Base-by-base conservation (phyloP, 2,797 vertebrate species). In the Gymnodraco acuticeps region DNA sequence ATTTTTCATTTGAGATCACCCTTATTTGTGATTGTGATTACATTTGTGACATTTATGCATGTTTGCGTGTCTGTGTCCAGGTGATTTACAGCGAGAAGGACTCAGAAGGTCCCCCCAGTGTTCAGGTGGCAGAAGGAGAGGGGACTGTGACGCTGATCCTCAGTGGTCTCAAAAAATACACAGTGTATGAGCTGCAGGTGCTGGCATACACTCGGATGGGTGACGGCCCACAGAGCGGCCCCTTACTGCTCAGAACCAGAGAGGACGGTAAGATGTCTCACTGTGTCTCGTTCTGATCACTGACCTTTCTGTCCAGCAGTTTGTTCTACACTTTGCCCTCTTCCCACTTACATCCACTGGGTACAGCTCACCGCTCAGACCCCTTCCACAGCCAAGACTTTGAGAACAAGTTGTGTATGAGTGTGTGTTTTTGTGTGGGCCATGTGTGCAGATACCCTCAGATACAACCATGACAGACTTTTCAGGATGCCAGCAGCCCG, bases 151-250 rank as follows among this genome's bases (percentile, higher is more conserved):
- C 96, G 0, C 91, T 93, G 31, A 90, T 98, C 52, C 94, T 99
- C 2, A 87, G 94, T 0, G 89, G 81, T 13, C 94, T 99, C 67
- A 91, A 95, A 15, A 97, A 97, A 58, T 98, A 95, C 0, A 92
- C 95, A 0, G 86, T 95, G n/a, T 98, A 98, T 0, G 87, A 95
- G 88, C 95, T 99, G 55, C 96, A 96, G 93, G 96, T 97, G 11
- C 77, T 96, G 92, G 98, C 97, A 0, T 98, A 95, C 94, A 99
- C 97, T 0, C 94, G 95, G 42, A 94, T 97, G 0, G 98, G 98
- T 0, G 96, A 97, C 0, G 97, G 98, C 0, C 94, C 96, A 1
- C 93, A 95, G 89, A 98, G 96, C 92, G 83, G 52, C 11, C 95
- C 96, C 0, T 71, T 94, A 0, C 64, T 96, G 31, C 88, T 94